Evolutionary conservation across 2,113 vertebrate genomes (phyloP), one percentile per base, ranked within the genome.

Genomic region (Galemys pyrenaicus): DNA sequence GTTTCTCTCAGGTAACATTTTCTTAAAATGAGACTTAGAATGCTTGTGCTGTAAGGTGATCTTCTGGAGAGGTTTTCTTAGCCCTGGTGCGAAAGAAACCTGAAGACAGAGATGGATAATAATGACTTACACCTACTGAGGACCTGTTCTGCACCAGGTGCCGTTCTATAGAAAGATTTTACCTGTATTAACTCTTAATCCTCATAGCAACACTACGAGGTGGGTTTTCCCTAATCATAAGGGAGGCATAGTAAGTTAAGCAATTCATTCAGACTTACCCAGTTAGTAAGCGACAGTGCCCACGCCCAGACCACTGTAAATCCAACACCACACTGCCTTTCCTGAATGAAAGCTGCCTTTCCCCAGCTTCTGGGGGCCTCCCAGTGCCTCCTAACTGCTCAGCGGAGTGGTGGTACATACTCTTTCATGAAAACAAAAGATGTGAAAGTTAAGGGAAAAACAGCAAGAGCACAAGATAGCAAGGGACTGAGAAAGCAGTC

Each of bases 1-100:
- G 68, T 74, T 75, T 80, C 80, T 84, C 67, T 62, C 73, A 41
- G 89, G 95, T 91, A 93, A 37, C 44, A 3, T 54, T 94, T 94
- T 56, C 96, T 60, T 46, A 41, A 41, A 73, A 11, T 19, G 79
- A 93, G 81, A 74, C n/a, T 39, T 11, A 11, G 51, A 20, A 12
- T 26, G 16, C 32, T 64, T 70, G 35, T 15, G 0, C 35, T 3
- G 17, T 22, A 1, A 6, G 54, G 15, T 3, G 6, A 19, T 44
- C 65, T 67, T 84, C 87, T 35, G 17, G 30, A 73, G 26, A 26
- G 49, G 9, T 64, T 71, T 54, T 70, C 67, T 80, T 65, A 49
- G 58, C 12, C 74, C 15, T 32, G 41, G 10, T 35, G 44, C 71
- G 65, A 84, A 73, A 32, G 93, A 75, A 71, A 10, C n/a, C 70